These are phyloP conservation scores for Tetragonisca angustula DNA, from an alignment of 2,888 invertebrate species.

Conservation along the genomic window DNA sequence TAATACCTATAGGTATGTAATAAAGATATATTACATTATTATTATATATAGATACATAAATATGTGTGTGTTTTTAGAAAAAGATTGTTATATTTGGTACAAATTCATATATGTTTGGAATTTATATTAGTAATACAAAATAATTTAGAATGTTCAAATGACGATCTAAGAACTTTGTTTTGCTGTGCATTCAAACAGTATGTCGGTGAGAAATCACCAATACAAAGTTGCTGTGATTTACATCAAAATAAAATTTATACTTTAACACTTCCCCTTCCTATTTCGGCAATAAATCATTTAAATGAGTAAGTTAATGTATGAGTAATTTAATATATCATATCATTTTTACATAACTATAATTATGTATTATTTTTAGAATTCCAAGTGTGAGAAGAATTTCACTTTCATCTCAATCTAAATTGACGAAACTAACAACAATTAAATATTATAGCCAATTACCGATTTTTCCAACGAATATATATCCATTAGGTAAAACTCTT, in stretches of 20 bases:
- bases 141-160: conserved; percentile 72
- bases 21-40: not conserved
- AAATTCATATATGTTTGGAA: conserved; percentile 77
- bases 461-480: conserved; percentile 74
- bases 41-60: not conserved
- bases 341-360: not conserved
- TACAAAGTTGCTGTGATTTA: conserved; percentile 57
- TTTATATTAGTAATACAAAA: conserved; percentile 75
- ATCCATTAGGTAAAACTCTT: conserved; percentile 55
- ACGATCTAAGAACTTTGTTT: conserved; percentile 71
- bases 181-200: conserved; percentile 70
- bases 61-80: conserved; percentile 62
- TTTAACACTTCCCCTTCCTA: conserved; percentile 65
- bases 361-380: conserved; percentile 41
- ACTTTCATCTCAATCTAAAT: conserved; percentile 64
- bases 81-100: conserved; percentile 72
- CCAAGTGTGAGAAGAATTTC: conserved; percentile 63
- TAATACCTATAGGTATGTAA: conserved; percentile 60
- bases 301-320: conserved; percentile 61
- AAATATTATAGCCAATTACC: conserved; percentile 71
- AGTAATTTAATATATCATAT: not conserved
- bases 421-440: conserved; percentile 64
- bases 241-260: conserved; percentile 64
- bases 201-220: conserved; percentile 70
- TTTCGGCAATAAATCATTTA: conserved; percentile 62